These are phyloP conservation scores for Acrobeloides nanus DNA, from an alignment of 2,888 invertebrate species.

Conservation along the genomic window DNA sequence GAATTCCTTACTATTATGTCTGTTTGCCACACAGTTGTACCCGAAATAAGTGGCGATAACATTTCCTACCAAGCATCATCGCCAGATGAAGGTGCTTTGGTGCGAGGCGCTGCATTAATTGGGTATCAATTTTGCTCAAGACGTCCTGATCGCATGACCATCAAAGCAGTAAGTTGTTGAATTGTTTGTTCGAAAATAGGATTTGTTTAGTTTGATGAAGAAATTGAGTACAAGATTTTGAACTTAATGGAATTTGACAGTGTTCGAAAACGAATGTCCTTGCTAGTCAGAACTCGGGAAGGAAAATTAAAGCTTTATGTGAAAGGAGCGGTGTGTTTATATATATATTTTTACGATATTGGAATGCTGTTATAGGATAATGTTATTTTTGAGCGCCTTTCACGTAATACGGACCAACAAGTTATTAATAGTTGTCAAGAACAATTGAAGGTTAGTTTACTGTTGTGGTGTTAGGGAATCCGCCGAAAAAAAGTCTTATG, in stretches of 20 bases:
- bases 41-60: conserved; percentile 61
- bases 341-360: conserved; percentile 68
- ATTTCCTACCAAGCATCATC: conserved; percentile 23
- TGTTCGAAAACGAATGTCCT: conserved; percentile 85
- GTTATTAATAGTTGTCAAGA: background rate
- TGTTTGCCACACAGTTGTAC: conserved; percentile 96
- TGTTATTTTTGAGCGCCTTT: background rate
- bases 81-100: conserved; percentile 85
- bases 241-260: conserved; percentile 84
- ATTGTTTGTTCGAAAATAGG: background rate
- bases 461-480: no score
- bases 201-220: conserved; percentile 61
- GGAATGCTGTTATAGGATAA: background rate
- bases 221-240: conserved; percentile 70
- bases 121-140: conserved; percentile 83
- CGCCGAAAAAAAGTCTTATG: no score
- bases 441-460: no score
- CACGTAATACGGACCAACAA: background rate
- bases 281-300: conserved; percentile 73
- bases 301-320: conserved; percentile 63
- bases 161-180: conserved; percentile 2
- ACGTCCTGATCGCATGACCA: conserved; percentile 70
- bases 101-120: conserved; percentile 76
- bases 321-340: conserved; percentile 69
- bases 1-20: conserved; percentile 84